Conservation (phyloP, 2,797 vertebrate species). For the Scyliorhinus canicula region DNA sequence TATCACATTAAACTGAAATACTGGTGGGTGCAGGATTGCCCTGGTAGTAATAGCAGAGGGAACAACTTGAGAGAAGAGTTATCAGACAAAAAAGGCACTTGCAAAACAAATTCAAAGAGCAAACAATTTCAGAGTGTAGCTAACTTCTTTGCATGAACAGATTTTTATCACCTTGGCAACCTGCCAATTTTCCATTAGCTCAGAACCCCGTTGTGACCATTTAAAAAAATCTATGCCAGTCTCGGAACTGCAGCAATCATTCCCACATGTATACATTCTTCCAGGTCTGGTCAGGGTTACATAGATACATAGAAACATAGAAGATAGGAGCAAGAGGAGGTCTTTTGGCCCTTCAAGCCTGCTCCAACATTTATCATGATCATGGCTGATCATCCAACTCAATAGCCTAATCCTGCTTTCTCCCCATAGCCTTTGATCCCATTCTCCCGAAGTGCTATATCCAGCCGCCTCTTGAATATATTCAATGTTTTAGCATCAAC, state of each 20-base stretch:
- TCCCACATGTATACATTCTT: background rate
- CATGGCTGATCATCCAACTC: no score
- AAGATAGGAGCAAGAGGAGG: no score
- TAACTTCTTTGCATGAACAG: background rate
- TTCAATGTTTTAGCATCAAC: no score
- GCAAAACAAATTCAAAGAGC: background rate
- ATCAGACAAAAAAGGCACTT: background rate
- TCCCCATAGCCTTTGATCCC: no score
- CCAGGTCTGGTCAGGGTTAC: background rate
- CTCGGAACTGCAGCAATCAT: background rate
- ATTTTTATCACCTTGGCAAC: background rate
- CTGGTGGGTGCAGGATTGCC: background rate
- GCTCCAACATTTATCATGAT: no score
- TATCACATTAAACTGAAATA: background rate
- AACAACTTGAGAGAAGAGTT: background rate
- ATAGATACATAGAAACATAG: no score
- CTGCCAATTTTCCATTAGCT: background rate
- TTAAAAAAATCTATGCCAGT: background rate
- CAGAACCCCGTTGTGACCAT: background rate
- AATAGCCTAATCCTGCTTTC: no score
- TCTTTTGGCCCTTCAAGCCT: no score
- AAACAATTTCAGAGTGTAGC: background rate
- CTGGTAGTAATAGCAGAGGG: background rate
- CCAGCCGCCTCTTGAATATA: no score
- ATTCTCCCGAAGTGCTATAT: no score